These are phyloP conservation scores for Dolichoris vasculosae DNA, from an alignment of 1,140 invertebrate genomes.

Conservation along the genomic window DNA sequence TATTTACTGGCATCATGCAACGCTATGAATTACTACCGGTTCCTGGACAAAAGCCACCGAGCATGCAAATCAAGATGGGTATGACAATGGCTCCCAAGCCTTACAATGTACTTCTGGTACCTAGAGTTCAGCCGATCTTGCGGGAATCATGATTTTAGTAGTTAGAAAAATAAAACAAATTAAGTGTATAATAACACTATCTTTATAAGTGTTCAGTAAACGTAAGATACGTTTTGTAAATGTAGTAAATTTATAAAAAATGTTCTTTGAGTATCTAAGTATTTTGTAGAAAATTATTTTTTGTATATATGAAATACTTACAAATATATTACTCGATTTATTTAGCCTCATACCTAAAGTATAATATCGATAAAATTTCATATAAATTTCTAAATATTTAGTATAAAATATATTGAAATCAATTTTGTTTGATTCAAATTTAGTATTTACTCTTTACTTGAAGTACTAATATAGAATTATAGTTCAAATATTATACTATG, in stretches of 20 bases:
- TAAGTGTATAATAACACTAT: not conserved
- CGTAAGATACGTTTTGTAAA: not conserved
- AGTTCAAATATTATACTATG: too few species aligned
- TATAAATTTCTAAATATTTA: too few species aligned
- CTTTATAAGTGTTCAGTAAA: not conserved
- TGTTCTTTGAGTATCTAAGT: too few species aligned
- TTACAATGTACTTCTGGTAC: slow-evolving; percentile 62
- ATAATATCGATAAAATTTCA: too few species aligned
- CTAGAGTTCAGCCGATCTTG: slow-evolving; percentile 42
- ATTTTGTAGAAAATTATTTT: too few species aligned
- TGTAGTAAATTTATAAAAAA: not conserved
- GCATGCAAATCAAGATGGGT: slow-evolving; percentile 60
- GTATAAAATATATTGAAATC: too few species aligned
- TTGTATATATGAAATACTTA: too few species aligned
- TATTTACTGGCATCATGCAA: slow-evolving; percentile 83
- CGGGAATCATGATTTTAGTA: not conserved
- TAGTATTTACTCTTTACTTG: too few species aligned
- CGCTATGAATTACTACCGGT: slow-evolving; percentile 66
- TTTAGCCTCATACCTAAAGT: too few species aligned
- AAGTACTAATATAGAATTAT: too few species aligned
- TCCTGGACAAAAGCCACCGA: slow-evolving; percentile 61
- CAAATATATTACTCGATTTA: too few species aligned
- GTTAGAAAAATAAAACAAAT: not conserved
- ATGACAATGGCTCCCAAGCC: slow-evolving; percentile 66
- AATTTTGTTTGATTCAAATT: too few species aligned